Conservation (phyloP, 2,113 vertebrate species). For the Toxotes chatareus region DNA sequence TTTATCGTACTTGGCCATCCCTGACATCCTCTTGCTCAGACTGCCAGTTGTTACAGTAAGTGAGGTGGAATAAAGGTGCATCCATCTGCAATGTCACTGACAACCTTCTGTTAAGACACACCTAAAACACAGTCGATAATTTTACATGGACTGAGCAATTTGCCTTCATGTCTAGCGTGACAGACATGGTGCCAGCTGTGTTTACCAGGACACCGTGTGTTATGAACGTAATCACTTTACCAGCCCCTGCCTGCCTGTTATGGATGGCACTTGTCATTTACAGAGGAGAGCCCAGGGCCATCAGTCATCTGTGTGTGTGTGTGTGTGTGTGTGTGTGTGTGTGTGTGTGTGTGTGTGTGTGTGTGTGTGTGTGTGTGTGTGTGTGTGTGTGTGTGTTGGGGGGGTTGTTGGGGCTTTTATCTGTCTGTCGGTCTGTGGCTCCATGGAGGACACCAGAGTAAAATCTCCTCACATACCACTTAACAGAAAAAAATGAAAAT, state of each 20-base stretch:
- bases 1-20: conserved; percentile 57
- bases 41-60: conserved; percentile 59
- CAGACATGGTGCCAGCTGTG: conserved; percentile 77
- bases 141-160: conserved; percentile 64
- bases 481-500: neutral
- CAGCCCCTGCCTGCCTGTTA: conserved; percentile 73
- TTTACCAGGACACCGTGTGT: conserved; percentile 75
- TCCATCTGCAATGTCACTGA: conserved; percentile 51
- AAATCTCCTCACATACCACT: conserved; percentile 38
- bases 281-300: conserved; percentile 70
- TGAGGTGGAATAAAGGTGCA: conserved; percentile 73
- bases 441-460: conserved; percentile 7
- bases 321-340: conserved; percentile 35
- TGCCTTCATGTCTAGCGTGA: conserved; percentile 52
- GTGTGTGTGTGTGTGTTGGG: conserved; percentile 30
- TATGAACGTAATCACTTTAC: conserved; percentile 82
- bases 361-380: conserved; percentile 33
- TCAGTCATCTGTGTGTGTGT: conserved; percentile 63
- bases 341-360: conserved; percentile 27
- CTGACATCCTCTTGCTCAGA: conserved; percentile 60
- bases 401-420: conserved; percentile 27
- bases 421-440: conserved; percentile 20
- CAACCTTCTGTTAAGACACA: conserved; percentile 47
- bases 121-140: conserved; percentile 58
- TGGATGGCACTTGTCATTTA: conserved; percentile 84